Percentiles rank a stretch among this genome's conserved stretches.
Evolutionary conservation across 1,140 invertebrate genomes (phyloP).

Genomic region (Dendroctonus valens): DNA sequence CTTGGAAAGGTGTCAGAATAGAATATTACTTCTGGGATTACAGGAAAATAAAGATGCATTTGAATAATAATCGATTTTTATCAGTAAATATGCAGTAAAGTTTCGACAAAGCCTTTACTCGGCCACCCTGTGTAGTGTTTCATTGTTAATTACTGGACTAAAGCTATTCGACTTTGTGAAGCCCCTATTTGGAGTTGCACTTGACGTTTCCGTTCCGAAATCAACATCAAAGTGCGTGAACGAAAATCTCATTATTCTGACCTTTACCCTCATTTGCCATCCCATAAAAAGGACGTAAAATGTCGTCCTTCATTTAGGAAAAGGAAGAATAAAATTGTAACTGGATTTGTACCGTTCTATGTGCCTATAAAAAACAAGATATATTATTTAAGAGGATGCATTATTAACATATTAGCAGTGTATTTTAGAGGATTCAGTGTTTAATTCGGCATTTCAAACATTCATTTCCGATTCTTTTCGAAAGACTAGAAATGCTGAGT

Average conservation of each 20-base stretch:
- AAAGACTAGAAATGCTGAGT: too few relatives aligned
- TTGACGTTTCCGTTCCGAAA: background rate
- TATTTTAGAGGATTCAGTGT: background rate
- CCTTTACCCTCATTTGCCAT: slow-evolving; percentile 30
- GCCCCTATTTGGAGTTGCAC: too few relatives aligned
- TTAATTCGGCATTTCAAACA: background rate
- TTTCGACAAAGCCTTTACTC: too few relatives aligned
- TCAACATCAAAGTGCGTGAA: slow-evolving; percentile 26
- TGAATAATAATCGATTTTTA: too few relatives aligned
- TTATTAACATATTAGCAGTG: slow-evolving; percentile 1
- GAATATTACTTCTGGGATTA: too few relatives aligned
- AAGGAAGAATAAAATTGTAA: slow-evolving; percentile 27
- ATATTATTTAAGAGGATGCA: slow-evolving; percentile 7
- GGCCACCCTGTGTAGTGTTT: too few relatives aligned
- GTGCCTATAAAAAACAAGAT: slow-evolving; percentile 5
- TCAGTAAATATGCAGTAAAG: too few relatives aligned
- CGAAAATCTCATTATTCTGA: slow-evolving; percentile 32
- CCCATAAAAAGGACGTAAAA: slow-evolving; percentile 30
- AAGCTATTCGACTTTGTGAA: too few relatives aligned
- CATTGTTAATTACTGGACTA: too few relatives aligned
- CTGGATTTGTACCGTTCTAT: slow-evolving; percentile 8
- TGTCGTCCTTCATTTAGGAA: slow-evolving; percentile 21
- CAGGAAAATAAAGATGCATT: too few relatives aligned
- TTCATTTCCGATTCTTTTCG: too few relatives aligned
- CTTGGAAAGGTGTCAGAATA: too few relatives aligned